Percentiles rank a stretch among this genome's conserved stretches.
These are phyloP conservation scores for Malurus alboscapulatus DNA, from an alignment of 2,113 vertebrate species.

Conservation along the genomic window DNA sequence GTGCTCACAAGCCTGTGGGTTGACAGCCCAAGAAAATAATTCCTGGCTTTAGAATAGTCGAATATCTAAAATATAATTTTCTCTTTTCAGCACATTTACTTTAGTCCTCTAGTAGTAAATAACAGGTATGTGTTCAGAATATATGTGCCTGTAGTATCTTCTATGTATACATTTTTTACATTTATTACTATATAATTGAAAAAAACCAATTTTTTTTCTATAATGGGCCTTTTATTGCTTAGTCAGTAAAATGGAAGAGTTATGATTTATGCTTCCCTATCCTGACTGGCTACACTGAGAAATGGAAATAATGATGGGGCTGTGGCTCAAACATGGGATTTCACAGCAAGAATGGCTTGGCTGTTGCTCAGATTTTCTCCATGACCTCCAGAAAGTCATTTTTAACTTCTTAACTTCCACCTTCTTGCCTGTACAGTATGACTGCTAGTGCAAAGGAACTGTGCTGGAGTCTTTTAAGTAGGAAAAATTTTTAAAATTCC, in stretches of 20 bases:
- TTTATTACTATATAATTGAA: background rate
- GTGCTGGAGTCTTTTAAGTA: background rate
- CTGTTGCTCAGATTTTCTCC: background rate
- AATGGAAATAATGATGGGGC: slow-evolving; percentile 56
- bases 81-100: background rate
- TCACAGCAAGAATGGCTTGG: slow-evolving; percentile 25
- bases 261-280: slow-evolving; percentile 6
- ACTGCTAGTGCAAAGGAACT: background rate
- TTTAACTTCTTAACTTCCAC: slow-evolving; percentile 14
- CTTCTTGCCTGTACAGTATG: background rate
- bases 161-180: background rate
- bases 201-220: background rate
- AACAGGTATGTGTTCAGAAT: background rate
- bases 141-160: background rate
- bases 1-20: background rate
- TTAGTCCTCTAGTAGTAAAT: background rate
- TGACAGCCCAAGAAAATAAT: background rate
- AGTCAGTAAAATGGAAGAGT: background rate
- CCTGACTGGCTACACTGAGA: background rate
- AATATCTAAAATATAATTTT: background rate
- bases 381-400: background rate
- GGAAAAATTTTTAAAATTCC: background rate
- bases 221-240: background rate
- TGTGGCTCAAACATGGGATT: slow-evolving; percentile 28
- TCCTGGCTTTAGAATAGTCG: background rate